Conservation (phyloP, 2,888 invertebrate genomes). For the Macropis europaea region DNA sequence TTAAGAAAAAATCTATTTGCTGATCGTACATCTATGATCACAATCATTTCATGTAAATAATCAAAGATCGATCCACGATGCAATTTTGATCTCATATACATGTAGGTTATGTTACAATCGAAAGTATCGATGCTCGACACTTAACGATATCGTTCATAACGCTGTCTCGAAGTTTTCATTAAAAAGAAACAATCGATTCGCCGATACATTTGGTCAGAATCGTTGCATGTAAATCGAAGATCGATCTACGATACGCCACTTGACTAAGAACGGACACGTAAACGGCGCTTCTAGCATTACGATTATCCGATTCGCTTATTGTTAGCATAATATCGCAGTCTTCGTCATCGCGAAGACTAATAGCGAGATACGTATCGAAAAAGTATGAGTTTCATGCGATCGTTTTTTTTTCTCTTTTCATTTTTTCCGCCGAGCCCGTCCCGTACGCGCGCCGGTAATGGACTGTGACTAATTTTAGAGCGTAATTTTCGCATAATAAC, state of each 20-base stretch:
- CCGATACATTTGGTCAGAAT: too few relatives aligned
- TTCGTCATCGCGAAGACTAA: slow-evolving; percentile 33
- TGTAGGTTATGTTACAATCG: slow-evolving; percentile 21
- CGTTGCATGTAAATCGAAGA: not conserved
- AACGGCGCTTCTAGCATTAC: slow-evolving; percentile 43
- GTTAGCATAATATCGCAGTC: slow-evolving; percentile 52
- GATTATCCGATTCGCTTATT: slow-evolving; percentile 50
- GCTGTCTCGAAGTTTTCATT: not conserved
- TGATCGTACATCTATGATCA: too few relatives aligned
- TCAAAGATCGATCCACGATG: slow-evolving; percentile 30
- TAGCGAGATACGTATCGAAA: slow-evolving; percentile 48
- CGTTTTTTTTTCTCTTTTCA: slow-evolving; percentile 18
- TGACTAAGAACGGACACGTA: slow-evolving; percentile 54
- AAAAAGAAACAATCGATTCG: not conserved
- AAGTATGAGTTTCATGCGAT: slow-evolving; percentile 33
- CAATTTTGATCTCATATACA: slow-evolving; percentile 28
- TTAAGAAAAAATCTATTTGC: not conserved
- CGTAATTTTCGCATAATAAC: slow-evolving; percentile 67
- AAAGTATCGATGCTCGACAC: slow-evolving; percentile 8
- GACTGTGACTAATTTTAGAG: slow-evolving; percentile 68
- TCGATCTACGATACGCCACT: slow-evolving; percentile 22
- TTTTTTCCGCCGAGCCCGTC: not conserved
- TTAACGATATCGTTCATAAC: not conserved
- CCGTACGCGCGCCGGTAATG: slow-evolving; percentile 48
- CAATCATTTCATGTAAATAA: not conserved